These are phyloP conservation scores for Drosophila auraria DNA, from an alignment of 1,140 invertebrate species.

Conservation along the genomic window DNA sequence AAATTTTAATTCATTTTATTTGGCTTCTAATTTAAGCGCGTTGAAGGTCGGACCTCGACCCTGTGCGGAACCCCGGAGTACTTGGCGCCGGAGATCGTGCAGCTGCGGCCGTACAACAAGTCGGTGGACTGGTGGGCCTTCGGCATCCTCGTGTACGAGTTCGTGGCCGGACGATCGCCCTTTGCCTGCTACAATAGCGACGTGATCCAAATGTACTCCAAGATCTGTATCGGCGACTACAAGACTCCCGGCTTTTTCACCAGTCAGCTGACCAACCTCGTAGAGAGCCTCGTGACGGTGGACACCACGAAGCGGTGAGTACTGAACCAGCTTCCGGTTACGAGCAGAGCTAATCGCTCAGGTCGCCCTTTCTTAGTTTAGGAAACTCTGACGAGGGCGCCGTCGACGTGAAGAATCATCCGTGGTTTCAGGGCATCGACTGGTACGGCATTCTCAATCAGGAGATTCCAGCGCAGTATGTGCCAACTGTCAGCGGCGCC, in stretches of 20 bases:
- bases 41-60: constrained; percentile 94
- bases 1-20: constrained; percentile 23
- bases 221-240: constrained; percentile 91
- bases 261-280: constrained; percentile 92
- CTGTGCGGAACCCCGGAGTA: constrained; percentile 98
- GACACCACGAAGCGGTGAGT: constrained; percentile 92
- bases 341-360: not conserved
- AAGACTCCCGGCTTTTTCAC: constrained; percentile 89
- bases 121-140: constrained; percentile 99
- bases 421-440: constrained; percentile 91
- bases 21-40: constrained; percentile 41
- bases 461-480: constrained; percentile 90
- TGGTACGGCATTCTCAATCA: constrained; percentile 95
- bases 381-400: constrained; percentile 94
- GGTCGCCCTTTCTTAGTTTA: constrained; percentile 84
- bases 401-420: constrained; percentile 88
- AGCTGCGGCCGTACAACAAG: constrained; percentile 97
- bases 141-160: constrained; percentile 94
- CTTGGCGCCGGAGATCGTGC: constrained; percentile 96
- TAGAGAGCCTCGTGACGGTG: constrained; percentile 92
- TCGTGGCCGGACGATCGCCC: constrained; percentile 92
- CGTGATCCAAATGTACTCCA: constrained; percentile 95
- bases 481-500: constrained; percentile 86
- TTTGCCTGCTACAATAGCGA: constrained; percentile 90
- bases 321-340: not conserved